Evolutionary conservation across 2,797 vertebrate genomes (phyloP), one percentile per base, ranked within the genome.

Genomic region (Sebastes umbrosus): DNA sequence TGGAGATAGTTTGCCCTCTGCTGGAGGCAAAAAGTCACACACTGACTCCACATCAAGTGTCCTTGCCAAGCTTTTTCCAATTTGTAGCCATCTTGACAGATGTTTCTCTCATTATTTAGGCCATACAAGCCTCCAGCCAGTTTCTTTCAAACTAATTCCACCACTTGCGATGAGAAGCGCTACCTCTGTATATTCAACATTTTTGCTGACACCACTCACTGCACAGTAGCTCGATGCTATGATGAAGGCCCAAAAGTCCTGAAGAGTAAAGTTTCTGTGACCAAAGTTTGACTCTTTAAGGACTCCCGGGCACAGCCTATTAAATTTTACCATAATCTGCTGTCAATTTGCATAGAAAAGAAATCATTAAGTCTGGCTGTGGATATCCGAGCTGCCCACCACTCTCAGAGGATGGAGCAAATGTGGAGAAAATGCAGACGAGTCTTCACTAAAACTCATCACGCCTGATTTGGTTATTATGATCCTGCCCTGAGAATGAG

Each of bases 1-100:
- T 88, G 80, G 91, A 83, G 87, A 88, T 76, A 90, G 90, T 85
- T 91, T 93, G 93, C 94, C 94, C 93, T 90, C 93, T 94, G 90
- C 89, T 95, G 94, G 94, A 92, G 46, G 79, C 60, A 80, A 39
- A 36, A 34, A 69, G 79, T 65, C 80, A 68, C 29, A 76, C 58
- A 16, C 69, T 59, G 74, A 69, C 63, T 80, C 27, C 12, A 36
- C 12, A 80, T 79, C 68, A 72, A 65, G 20, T 24, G 32, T 75
- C 24, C 24, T 16, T 55, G 36, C 32, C 57, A 77, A 54, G 18
- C 22, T 62, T 79, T 27, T 74, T 62, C 11, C 54, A 59, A 24
- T 63, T 55, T 34, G 24, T 31, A 39, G 2, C 46, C 59, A 66
- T 73, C 25, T 32, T 62, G 32, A 73, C 75, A 74, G 60, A 39